phyloP scores from a whole-genome alignment of 2,113 vertebrate species.

The Geothlypis trichas region DNA sequence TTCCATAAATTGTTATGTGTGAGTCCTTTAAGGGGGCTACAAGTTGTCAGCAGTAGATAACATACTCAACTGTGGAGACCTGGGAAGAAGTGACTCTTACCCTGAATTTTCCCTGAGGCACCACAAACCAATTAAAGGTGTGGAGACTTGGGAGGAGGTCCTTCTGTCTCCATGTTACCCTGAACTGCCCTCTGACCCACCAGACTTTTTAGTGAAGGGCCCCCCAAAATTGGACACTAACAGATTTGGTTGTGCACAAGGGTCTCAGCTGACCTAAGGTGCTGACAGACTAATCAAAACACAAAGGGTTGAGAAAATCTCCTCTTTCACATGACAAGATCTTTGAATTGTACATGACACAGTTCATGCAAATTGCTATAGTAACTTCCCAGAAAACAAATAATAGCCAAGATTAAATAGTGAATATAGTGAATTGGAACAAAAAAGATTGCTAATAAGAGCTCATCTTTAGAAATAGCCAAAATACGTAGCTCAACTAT shows the following conservation, averaged over 20 bases:
- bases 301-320: neutral
- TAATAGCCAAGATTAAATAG: neutral
- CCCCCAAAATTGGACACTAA: neutral
- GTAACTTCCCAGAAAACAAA: neutral
- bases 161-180: neutral
- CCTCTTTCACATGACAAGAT: neutral
- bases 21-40: neutral
- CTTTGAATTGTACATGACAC: slow-evolving; percentile 12
- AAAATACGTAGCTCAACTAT: neutral
- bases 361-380: neutral
- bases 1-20: neutral
- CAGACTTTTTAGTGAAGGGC: neutral
- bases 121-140: neutral
- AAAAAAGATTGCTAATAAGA: neutral
- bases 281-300: neutral
- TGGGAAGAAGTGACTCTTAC: neutral
- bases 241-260: neutral
- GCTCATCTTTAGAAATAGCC: neutral
- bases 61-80: neutral
- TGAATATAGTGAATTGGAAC: neutral
- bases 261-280: neutral
- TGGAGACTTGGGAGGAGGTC: neutral
- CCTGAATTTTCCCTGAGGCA: neutral
- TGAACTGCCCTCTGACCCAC: neutral
- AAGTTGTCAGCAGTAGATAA: neutral